Conservation (phyloP, 2,113 vertebrate species). For the Thryonomys swinderianus region DNA sequence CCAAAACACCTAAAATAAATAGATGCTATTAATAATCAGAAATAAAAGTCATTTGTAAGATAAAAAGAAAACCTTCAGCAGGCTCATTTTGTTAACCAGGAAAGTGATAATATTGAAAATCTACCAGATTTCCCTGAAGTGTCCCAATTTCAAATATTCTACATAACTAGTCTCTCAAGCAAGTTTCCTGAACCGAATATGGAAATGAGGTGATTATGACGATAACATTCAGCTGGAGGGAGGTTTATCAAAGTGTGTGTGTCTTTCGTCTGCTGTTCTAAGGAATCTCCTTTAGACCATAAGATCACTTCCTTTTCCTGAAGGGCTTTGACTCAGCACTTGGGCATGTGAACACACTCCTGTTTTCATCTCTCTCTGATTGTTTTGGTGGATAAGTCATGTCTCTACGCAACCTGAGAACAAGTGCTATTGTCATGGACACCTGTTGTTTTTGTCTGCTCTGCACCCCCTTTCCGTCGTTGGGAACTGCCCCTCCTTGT, state of each 20-base stretch:
- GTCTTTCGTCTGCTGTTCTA: constrained; percentile 39
- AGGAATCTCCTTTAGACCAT: constrained; percentile 56
- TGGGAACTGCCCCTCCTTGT: constrained; percentile 65
- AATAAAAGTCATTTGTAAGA: constrained; percentile 47
- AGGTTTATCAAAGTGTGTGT: constrained; percentile 27
- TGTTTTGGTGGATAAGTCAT: constrained; percentile 79
- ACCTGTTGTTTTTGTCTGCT: constrained; percentile 81
- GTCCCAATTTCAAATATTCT: neutral
- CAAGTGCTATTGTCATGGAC: constrained; percentile 81
- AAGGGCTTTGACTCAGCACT: constrained; percentile 72
- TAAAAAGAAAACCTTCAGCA: neutral
- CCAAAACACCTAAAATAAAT: neutral
- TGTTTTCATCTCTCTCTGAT: constrained; percentile 73
- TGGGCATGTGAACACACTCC: constrained; percentile 38
- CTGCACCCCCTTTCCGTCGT: constrained; percentile 66
- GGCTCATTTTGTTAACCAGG: neutral
- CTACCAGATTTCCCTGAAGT: neutral
- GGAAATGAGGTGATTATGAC: neutral
- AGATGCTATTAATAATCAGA: constrained; percentile 6
- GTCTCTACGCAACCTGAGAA: constrained; percentile 79
- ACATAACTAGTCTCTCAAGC: neutral
- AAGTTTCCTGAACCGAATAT: constrained; percentile 33
- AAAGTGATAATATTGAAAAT: neutral
- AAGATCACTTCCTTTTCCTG: constrained; percentile 81
- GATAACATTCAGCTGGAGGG: constrained; percentile 5